phyloP scores from a whole-genome alignment of 2,113 vertebrate genomes.

The Cyprinus carpio region DNA sequence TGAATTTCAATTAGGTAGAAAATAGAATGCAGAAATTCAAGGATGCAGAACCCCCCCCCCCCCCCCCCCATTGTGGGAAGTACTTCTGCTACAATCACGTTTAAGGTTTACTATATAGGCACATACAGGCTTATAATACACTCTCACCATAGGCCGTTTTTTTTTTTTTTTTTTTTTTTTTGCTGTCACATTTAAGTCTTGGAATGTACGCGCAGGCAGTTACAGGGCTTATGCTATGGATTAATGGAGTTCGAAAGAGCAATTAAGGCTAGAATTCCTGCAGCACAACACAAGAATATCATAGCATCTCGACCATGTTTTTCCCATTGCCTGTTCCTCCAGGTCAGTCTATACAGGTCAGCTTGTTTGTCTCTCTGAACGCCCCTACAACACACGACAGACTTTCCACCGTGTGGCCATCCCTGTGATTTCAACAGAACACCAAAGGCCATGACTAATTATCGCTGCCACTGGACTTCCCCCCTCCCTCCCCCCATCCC shows the following conservation, averaged over 20 bases:
- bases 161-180: neutral
- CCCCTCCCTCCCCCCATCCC: too few species aligned
- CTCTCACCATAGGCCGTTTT: too few species aligned
- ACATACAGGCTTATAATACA: too few species aligned
- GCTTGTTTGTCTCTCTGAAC: slow-evolving; percentile 26
- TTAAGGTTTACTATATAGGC: neutral
- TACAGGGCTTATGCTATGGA: neutral
- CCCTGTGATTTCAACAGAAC: slow-evolving; percentile 20
- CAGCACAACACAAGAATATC: neutral
- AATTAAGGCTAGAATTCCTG: neutral
- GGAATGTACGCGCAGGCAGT: neutral
- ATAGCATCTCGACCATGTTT: neutral
- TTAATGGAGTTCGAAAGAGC: neutral
- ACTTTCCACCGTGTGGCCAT: slow-evolving; percentile 36
- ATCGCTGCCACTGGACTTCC: slow-evolving; percentile 34
- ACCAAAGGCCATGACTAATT: slow-evolving; percentile 43
- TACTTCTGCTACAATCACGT: too few species aligned
- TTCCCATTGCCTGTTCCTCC: slow-evolving; percentile 1
- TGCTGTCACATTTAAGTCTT: neutral
- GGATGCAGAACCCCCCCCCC: too few species aligned
- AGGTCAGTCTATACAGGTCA: neutral
- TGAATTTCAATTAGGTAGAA: neutral
- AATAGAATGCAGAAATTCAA: neutral
- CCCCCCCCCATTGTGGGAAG: too few species aligned
- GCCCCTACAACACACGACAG: slow-evolving; percentile 13